A percentile compares a stretch with the other conserved stretches of the same genome.
Evolutionary conservation across 2,888 invertebrate species (phyloP).

Genomic region (Ophion obscuratus): DNA sequence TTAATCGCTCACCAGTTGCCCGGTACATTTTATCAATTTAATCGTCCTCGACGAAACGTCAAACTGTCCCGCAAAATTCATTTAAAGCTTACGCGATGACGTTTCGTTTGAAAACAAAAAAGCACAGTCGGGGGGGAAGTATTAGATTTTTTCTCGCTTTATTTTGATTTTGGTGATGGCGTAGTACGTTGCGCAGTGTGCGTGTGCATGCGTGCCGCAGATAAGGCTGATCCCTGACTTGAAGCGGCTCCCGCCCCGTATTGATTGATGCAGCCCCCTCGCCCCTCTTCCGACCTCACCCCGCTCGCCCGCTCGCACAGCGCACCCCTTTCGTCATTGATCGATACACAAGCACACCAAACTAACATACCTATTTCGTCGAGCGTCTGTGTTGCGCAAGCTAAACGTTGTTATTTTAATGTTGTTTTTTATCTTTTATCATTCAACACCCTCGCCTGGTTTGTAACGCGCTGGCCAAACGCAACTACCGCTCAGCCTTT

Average conservation of each 20-base stretch:
- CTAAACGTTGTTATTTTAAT: neutral
- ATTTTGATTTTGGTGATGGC: neutral
- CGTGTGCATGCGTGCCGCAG: slow-evolving; percentile 67
- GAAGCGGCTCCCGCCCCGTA: slow-evolving; percentile 59
- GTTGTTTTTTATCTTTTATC: slow-evolving; percentile 16
- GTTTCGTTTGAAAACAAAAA: slow-evolving; percentile 20
- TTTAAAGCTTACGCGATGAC: slow-evolving; percentile 41
- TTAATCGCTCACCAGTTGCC: neutral
- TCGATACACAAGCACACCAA: slow-evolving; percentile 55
- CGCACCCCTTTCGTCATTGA: slow-evolving; percentile 60
- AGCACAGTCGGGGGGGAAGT: neutral
- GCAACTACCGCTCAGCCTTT: neutral
- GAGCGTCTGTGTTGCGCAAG: slow-evolving; percentile 42
- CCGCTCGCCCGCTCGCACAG: slow-evolving; percentile 3
- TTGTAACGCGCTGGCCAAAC: slow-evolving; percentile 5
- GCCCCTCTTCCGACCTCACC: neutral
- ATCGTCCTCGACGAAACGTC: slow-evolving; percentile 23
- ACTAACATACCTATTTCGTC: slow-evolving; percentile 28
- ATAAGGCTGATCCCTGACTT: slow-evolving; percentile 67
- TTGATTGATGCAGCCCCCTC: slow-evolving; percentile 54
- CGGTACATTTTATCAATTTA: neutral
- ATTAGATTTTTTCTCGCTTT: slow-evolving; percentile 22
- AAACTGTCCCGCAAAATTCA: slow-evolving; percentile 39
- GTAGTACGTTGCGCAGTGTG: slow-evolving; percentile 28
- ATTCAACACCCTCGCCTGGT: slow-evolving; percentile 13